These are phyloP conservation scores for Muscina levida DNA, from an alignment of 2,888 invertebrate species.

Conservation along the genomic window DNA sequence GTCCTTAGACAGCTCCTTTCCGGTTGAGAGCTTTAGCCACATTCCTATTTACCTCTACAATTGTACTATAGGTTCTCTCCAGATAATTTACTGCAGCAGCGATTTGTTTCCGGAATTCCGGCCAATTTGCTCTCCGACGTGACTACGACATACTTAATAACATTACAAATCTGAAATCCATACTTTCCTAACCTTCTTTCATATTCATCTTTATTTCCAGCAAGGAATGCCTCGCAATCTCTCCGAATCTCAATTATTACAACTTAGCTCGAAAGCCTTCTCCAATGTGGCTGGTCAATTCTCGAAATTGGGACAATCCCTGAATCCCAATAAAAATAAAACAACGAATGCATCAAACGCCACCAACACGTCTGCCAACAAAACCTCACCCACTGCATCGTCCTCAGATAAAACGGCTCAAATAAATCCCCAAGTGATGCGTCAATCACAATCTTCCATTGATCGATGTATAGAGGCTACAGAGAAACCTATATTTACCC, in stretches of 20 bases:
- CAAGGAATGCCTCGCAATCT: slow-evolving; percentile 85
- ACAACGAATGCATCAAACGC: slow-evolving; percentile 70
- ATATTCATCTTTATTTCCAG: slow-evolving; percentile 13
- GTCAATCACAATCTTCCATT: slow-evolving; percentile 70
- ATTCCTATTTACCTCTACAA: too few relatives aligned
- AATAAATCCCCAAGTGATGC: slow-evolving; percentile 77
- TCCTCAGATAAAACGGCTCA: slow-evolving; percentile 77
- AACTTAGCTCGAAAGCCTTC: slow-evolving; percentile 91
- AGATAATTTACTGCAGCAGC: too few relatives aligned
- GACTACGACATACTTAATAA: too few relatives aligned
- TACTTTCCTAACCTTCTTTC: too few relatives aligned
- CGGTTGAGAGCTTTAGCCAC: too few relatives aligned
- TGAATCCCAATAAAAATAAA: slow-evolving; percentile 80
- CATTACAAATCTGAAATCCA: too few relatives aligned
- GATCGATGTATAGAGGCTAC: slow-evolving; percentile 72
- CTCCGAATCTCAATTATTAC: slow-evolving; percentile 92
- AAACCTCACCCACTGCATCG: slow-evolving; percentile 44
- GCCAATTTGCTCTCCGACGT: too few relatives aligned
- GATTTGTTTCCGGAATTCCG: too few relatives aligned
- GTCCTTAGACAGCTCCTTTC: too few relatives aligned
- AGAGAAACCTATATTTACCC: slow-evolving; percentile 74
- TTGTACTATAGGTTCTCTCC: too few relatives aligned
- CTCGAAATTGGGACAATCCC: slow-evolving; percentile 86
- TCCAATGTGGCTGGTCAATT: slow-evolving; percentile 93
- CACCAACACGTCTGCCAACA: slow-evolving; percentile 38